phyloP scores from a whole-genome alignment of 2,113 vertebrate species.

The Hylia prasina region DNA sequence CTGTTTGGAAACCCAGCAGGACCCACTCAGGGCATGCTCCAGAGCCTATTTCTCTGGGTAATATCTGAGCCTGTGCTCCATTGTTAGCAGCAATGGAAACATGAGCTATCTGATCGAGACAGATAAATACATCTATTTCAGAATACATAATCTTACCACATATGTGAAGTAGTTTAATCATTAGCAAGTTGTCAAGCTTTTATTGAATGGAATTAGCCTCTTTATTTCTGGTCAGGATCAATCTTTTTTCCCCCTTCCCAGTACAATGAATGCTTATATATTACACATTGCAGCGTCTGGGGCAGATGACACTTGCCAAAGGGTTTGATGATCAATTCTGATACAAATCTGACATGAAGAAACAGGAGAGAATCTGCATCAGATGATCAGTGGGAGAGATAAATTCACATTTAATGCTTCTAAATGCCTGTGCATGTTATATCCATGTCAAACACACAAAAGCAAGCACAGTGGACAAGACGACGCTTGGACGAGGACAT shows the following conservation, averaged over 20 bases:
- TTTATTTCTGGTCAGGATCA: constrained; percentile 40
- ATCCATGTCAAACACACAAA: neutral
- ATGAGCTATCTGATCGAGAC: constrained; percentile 3
- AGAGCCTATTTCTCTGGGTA: neutral
- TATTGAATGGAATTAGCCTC: constrained; percentile 61
- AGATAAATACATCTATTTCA: constrained; percentile 49
- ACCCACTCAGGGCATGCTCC: neutral
- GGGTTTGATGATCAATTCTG: constrained; percentile 63
- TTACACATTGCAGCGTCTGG: constrained; percentile 28
- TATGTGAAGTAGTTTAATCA: constrained; percentile 53
- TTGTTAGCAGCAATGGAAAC: neutral
- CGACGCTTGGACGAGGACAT: rapidly evolving
- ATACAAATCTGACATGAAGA: constrained; percentile 63
- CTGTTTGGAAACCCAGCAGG: neutral
- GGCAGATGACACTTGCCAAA: constrained; percentile 66
- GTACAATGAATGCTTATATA: constrained; percentile 36
- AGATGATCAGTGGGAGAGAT: constrained; percentile 11
- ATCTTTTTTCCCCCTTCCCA: neutral
- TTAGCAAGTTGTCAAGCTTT: constrained; percentile 48
- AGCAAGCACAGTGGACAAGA: neutral
- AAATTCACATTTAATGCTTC: neutral
- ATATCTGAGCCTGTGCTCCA: neutral
- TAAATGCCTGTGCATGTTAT: neutral
- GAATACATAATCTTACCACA: constrained; percentile 1
- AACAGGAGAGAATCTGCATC: constrained; percentile 32